These are phyloP conservation scores for Limonius californicus DNA, from an alignment of 1,140 invertebrate genomes.

Conservation along the genomic window DNA sequence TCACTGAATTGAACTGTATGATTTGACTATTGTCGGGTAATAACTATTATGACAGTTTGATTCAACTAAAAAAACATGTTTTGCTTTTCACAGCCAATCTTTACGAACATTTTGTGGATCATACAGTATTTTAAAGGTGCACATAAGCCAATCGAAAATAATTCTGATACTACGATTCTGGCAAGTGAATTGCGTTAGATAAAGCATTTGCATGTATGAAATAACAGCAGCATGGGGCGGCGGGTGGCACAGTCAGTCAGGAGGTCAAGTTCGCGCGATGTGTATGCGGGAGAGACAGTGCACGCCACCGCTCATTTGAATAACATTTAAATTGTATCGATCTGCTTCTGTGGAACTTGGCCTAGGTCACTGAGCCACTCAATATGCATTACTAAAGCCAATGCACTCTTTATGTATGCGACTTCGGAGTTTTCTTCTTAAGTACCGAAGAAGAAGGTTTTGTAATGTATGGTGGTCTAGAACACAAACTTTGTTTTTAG, in stretches of 20 bases:
- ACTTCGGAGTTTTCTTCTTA: not conserved
- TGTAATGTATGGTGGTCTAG: too few relatives aligned
- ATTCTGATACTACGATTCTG: too few relatives aligned
- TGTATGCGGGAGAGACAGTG: constrained; percentile 21
- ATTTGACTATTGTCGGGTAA: too few relatives aligned
- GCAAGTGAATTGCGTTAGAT: not conserved
- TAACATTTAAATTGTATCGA: constrained; percentile 27
- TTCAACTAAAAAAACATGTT: too few relatives aligned
- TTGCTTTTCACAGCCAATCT: too few relatives aligned
- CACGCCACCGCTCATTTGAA: constrained; percentile 25
- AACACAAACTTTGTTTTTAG: too few relatives aligned
- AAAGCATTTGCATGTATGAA: constrained; percentile 11
- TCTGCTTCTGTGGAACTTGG: constrained; percentile 21
- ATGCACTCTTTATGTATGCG: constrained; percentile 24
- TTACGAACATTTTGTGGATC: too few relatives aligned
- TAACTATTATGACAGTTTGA: too few relatives aligned
- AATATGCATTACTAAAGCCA: constrained; percentile 23
- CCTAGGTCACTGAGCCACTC: constrained; percentile 22
- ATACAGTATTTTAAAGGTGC: too few relatives aligned
- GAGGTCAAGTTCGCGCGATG: constrained; percentile 24
- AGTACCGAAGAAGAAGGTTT: not conserved
- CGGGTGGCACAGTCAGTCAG: constrained; percentile 21
- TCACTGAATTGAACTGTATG: too few relatives aligned
- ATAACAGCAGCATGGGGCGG: constrained; percentile 1
- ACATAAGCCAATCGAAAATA: too few relatives aligned